Conservation (phyloP, 2,113 vertebrate species). For the Protobothrops mucrosquamatus region DNA sequence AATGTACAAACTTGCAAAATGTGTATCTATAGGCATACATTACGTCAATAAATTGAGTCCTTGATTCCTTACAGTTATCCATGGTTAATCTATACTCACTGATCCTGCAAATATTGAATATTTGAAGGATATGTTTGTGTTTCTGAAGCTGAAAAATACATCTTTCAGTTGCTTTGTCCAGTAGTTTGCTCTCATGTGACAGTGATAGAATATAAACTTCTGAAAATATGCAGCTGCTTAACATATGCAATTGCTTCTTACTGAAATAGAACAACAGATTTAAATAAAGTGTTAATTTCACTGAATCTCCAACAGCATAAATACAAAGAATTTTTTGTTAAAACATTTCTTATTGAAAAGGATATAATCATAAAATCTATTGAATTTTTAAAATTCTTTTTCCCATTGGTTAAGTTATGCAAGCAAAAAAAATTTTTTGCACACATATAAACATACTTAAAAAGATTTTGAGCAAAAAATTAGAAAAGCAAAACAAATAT, state of each 20-base stretch:
- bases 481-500: background rate
- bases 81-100: background rate
- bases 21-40: background rate
- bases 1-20: background rate
- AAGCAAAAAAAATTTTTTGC: background rate
- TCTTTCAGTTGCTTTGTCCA: background rate
- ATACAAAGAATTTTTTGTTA: background rate
- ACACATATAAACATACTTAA: background rate
- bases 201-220: background rate
- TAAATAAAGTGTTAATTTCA: background rate
- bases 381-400: no score
- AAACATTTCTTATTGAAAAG: no score
- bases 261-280: background rate
- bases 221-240: background rate
- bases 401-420: background rate
- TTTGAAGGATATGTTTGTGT: background rate
- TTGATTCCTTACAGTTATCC: background rate
- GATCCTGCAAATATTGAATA: background rate
- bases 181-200: background rate
- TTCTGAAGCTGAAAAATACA: background rate
- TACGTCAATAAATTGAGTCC: background rate
- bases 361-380: no score
- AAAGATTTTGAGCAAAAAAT: background rate
- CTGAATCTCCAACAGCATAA: background rate
- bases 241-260: background rate